phyloP scores from a whole-genome alignment of 2,113 vertebrate genomes.

The Pachycephala philippinensis region DNA sequence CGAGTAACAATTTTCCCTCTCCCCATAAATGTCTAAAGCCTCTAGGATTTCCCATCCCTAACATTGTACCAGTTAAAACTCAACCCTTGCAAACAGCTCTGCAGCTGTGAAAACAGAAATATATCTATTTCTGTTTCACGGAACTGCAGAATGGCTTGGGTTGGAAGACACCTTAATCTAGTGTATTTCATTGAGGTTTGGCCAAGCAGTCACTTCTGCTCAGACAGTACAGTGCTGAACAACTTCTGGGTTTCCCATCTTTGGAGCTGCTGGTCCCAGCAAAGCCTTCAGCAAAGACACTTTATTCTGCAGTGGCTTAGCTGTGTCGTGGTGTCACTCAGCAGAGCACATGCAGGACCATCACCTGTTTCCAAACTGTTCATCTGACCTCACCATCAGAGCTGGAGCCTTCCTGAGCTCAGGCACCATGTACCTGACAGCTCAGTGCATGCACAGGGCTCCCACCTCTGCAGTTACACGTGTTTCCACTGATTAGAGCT shows the following conservation, averaged over 20 bases:
- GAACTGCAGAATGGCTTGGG: background rate
- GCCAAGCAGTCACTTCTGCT: background rate
- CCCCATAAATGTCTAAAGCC: background rate
- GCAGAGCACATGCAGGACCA: background rate
- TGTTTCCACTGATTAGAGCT: background rate
- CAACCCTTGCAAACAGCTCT: background rate
- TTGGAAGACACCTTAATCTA: background rate
- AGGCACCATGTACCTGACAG: fast-evolving
- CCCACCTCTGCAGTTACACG: fast-evolving
- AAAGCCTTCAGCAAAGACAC: background rate
- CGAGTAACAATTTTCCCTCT: background rate
- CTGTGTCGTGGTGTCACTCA: background rate
- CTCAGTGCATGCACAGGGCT: background rate
- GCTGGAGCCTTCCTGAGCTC: background rate
- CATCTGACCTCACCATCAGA: background rate
- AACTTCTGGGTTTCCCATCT: background rate
- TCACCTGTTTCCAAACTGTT: background rate
- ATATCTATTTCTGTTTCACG: background rate
- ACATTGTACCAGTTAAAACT: background rate
- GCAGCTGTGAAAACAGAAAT: background rate
- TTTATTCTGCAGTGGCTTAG: background rate
- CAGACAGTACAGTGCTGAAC: background rate
- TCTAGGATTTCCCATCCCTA: background rate
- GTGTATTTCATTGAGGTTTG: background rate
- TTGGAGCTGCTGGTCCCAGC: background rate